Conservation (phyloP, 2,113 vertebrate species). For the Poicephalus meyeri region DNA sequence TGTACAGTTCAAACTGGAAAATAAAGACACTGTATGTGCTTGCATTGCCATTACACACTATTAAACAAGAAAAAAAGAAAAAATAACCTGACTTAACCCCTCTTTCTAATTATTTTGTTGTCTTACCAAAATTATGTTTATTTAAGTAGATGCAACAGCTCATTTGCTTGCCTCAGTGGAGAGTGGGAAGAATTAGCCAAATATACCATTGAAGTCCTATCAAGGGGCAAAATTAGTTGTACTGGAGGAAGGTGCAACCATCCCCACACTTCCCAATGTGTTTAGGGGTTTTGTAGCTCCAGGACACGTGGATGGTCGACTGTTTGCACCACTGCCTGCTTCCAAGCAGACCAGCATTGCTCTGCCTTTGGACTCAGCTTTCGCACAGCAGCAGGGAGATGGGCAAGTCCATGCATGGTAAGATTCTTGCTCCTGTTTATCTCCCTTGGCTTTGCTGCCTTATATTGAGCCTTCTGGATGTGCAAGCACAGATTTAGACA, state of each 20-base stretch:
- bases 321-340: background rate
- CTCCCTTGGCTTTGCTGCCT: background rate
- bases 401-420: fast-evolving
- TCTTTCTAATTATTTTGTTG: background rate
- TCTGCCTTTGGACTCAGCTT: background rate
- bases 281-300: background rate
- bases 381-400: background rate
- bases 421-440: background rate
- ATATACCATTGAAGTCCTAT: background rate
- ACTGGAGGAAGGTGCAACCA: background rate
- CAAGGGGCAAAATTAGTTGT: background rate
- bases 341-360: background rate
- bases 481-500: background rate
- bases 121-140: background rate
- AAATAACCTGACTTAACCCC: background rate
- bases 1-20: background rate
- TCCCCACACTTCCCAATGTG: background rate
- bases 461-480: background rate
- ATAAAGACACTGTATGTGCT: background rate
- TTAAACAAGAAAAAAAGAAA: background rate
- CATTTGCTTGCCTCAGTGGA: background rate
- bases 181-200: background rate
- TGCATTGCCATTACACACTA: background rate
- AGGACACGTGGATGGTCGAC: background rate
- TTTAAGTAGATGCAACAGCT: background rate